Percentiles rank a stretch among this genome's conserved stretches.
phyloP scores from a whole-genome alignment of 2,113 vertebrate species.

The Laterallus jamaicensis region DNA sequence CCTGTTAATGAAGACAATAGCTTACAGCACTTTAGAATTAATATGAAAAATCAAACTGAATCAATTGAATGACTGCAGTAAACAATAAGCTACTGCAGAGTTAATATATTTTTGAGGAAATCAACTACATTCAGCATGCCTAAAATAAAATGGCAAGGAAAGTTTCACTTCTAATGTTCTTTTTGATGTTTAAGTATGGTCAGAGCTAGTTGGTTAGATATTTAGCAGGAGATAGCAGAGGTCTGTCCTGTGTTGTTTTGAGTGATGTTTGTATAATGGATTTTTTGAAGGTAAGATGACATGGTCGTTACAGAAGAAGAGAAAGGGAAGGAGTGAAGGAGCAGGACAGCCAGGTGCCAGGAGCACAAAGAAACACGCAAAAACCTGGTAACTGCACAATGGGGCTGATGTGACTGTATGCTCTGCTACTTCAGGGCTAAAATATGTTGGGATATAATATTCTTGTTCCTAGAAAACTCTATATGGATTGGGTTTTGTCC shows the following conservation, averaged over 20 bases:
- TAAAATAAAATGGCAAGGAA: not conserved
- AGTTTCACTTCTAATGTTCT: not conserved
- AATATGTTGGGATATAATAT: not conserved
- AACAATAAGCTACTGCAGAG: not conserved
- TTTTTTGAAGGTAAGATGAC: not conserved
- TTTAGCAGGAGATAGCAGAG: not conserved
- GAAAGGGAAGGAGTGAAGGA: not conserved
- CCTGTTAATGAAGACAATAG: not conserved
- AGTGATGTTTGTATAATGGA: not conserved
- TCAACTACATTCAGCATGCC: not conserved
- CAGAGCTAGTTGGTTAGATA: not conserved
- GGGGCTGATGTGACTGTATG: not conserved
- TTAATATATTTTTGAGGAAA: not conserved
- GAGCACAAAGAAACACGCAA: not conserved
- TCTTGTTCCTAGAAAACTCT: not conserved
- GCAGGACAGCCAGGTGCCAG: not conserved
- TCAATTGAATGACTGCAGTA: not conserved
- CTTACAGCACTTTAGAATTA: not conserved
- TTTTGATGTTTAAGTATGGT: not conserved
- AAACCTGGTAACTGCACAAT: not conserved
- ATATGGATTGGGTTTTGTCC: not conserved
- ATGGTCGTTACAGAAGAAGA: not conserved
- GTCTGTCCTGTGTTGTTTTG: not conserved
- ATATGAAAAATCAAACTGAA: not conserved
- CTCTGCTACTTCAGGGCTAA: not conserved